phyloP scores from a whole-genome alignment of 2,888 invertebrate species.

The Torymus auratus region DNA sequence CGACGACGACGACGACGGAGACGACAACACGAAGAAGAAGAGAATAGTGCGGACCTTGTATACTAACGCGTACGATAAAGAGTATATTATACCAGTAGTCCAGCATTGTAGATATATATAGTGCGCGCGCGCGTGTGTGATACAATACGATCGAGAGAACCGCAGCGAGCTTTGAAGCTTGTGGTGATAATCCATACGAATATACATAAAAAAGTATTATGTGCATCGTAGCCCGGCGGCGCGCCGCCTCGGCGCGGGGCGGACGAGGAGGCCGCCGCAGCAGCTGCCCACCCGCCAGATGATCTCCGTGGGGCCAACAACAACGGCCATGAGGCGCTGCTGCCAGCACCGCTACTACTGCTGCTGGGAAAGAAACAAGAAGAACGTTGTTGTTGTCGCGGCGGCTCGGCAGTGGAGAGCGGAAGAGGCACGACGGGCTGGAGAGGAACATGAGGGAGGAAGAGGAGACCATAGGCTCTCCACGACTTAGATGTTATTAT shows the following conservation, averaged over 20 bases:
- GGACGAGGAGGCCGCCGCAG: neutral
- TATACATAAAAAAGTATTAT: slow-evolving; percentile 26
- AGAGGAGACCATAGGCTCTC: neutral
- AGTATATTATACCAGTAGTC: too few species aligned
- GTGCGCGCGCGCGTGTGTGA: slow-evolving; percentile 26
- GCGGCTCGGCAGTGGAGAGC: neutral
- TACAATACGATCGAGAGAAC: neutral
- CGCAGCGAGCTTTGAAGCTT: neutral
- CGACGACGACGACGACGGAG: too few species aligned
- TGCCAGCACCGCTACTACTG: too few species aligned
- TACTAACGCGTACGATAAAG: too few species aligned
- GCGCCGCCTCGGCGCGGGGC: slow-evolving; percentile 17
- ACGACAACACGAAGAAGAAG: neutral
- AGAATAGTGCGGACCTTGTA: slow-evolving; percentile 21
- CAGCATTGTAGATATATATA: neutral
- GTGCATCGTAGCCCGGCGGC: slow-evolving; percentile 37
- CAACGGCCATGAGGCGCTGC: neutral
- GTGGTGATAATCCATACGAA: neutral
- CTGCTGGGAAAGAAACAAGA: neutral
- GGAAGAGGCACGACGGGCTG: neutral
- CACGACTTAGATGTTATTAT: too few species aligned
- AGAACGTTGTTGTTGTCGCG: neutral
- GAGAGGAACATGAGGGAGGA: neutral
- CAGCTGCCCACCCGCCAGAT: slow-evolving; percentile 5
- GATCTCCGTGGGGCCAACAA: slow-evolving; percentile 18